These are phyloP conservation scores for Wiebesia pumilae DNA, from an alignment of 1,140 invertebrate genomes.

Conservation along the genomic window DNA sequence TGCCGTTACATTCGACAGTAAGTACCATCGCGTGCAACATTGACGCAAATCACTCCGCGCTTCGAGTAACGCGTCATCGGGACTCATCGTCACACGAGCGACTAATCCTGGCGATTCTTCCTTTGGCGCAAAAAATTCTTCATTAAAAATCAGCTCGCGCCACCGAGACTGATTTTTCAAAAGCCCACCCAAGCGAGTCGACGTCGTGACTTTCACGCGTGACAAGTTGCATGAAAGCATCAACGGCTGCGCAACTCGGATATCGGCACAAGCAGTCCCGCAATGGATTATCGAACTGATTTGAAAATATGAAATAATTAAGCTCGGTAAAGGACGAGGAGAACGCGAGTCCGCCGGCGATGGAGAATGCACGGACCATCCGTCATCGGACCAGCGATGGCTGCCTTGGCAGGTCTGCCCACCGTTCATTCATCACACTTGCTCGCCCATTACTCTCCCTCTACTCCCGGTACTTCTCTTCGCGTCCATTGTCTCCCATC, in stretches of 20 bases:
- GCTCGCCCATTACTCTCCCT: slow-evolving; percentile 69
- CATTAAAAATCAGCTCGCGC: too few relatives aligned
- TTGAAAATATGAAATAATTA: slow-evolving; percentile 77
- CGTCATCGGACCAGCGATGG: slow-evolving; percentile 73
- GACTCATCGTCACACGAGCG: too few relatives aligned
- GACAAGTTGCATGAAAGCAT: background rate
- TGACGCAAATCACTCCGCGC: too few relatives aligned
- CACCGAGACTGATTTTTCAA: too few relatives aligned
- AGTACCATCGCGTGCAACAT: too few relatives aligned
- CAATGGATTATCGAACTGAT: slow-evolving; percentile 75
- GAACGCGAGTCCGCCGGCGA: background rate
- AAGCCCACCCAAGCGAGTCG: too few relatives aligned
- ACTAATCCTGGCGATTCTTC: too few relatives aligned
- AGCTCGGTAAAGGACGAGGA: slow-evolving; percentile 58
- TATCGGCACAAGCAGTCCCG: slow-evolving; percentile 63
- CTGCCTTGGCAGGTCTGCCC: slow-evolving; percentile 68
- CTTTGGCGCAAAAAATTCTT: too few relatives aligned
- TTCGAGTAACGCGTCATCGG: too few relatives aligned
- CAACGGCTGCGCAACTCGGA: slow-evolving; percentile 55
- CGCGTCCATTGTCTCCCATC: slow-evolving; percentile 65
- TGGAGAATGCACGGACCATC: slow-evolving; percentile 63
- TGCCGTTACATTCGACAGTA: too few relatives aligned
- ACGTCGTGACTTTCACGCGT: too few relatives aligned
- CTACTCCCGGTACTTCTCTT: background rate
- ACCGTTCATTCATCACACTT: slow-evolving; percentile 75